Evolutionary conservation across 2,888 invertebrate species (phyloP), one percentile per base, ranked within the genome.

Genomic region (Sesia apiformis): DNA sequence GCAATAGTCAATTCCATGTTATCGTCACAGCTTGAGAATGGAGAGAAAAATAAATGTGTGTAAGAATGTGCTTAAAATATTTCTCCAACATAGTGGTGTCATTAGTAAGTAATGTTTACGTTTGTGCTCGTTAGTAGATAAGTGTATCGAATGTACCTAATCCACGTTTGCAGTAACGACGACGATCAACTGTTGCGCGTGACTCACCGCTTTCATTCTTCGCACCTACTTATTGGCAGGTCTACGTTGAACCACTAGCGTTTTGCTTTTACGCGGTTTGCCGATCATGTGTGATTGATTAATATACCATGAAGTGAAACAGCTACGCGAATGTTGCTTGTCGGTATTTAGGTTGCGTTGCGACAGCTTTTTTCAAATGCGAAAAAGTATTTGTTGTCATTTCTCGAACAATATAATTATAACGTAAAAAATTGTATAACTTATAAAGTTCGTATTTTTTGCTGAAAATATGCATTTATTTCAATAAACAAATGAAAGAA

Each of bases 131-230:
- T 63, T 60, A 64, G 61, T 59, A 52, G 60, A 64, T 58, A 61
- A 61, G 60, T 61, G 61, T 60, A 55, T 56, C 57, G 58, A 62
- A 62, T 57, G 58, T 46, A 50, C 38, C 38, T 50, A 50, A 50
- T 66, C 65, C 63, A 64, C 60, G 60, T 65, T 65, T 69, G 58
- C 61, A 63, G 62, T 62, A 61, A 61, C 57, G 61, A 64, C 59
- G 67, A 61, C 61, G 64, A 57, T 57, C 63, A 57, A 61, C 43
- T 52, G 74, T 74, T 75, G 70, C 72, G 73, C 74, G 66, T 83
- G 83, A 84, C 71, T 84, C 80, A 83, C 67, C 69, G 81, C 78
- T 82, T 84, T 84, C 80, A 72, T 77, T 77, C 72, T 80, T 79
- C 69, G 71, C 76, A 75, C 74, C 69, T 71, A 75, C 65, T 79